Evolutionary conservation across 2,113 vertebrate species (phyloP), one percentile per base, ranked within the genome.

Genomic region (Nymphicus hollandicus): DNA sequence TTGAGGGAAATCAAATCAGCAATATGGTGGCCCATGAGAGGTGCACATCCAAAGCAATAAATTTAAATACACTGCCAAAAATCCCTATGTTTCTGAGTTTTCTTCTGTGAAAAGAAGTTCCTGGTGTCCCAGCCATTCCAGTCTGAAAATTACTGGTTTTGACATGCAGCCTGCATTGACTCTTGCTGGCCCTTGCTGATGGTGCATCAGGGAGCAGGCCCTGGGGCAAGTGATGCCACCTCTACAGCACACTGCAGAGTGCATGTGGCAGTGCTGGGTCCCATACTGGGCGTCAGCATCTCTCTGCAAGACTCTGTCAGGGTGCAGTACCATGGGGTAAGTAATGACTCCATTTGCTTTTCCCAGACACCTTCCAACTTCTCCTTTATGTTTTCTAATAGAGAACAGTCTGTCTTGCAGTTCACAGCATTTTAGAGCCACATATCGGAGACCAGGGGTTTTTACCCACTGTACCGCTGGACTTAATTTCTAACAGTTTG

Each of bases 81-180:
- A 56, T 56, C 25, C 60, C 28, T 56, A 19, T 25, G 65, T 69
- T n/a, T 24, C n/a, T 28, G 13, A 17, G 11, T 78, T 89, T 56
- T 29, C 15, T 56, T 39, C 43, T 33, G 0, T n/a, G 27, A 33
- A 47, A 35, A 68, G 16, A 50, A 47, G 35, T 39, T 81, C 41
- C 9, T 1, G 2, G 37, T 71, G 61, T 70, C 17, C 11, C 18
- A 11, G 56, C 23, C 29, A 11, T 69, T 7, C 14, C 2, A 1
- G 6, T 23, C 3, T 10, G 50, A 35, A 81, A 74, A 35, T 0
- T 1, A 7, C 6, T 1, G 6, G 24, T 56, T 82, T 52, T 39
- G 28, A 35, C 0, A 0, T 2, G 0, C 2, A 0, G 33, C 31
- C 12, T 83, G 55, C 6, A 3, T 55, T 55, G 53, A 31, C 41